Conservation (phyloP, 2,888 invertebrate species). For the Bombyx huttoni region DNA sequence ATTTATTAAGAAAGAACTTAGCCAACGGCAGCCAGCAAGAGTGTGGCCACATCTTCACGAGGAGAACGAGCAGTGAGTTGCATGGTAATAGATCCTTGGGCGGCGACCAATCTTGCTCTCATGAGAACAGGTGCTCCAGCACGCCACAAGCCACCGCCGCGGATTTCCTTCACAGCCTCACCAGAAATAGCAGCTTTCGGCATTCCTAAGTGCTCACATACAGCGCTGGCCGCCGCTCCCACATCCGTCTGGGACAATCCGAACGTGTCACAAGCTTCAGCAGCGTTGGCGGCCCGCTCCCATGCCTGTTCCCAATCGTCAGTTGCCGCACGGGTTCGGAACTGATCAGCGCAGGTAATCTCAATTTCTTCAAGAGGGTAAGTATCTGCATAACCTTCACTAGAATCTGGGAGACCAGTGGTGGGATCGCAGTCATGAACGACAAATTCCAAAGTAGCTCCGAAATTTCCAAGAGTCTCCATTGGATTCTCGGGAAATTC, state of each 20-base stretch:
- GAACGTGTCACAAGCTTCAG: constrained; percentile 93
- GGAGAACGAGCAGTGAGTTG: constrained; percentile 91
- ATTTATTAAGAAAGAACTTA: constrained; percentile 40
- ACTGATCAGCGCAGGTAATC: constrained; percentile 51
- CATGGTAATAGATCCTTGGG: constrained; percentile 89
- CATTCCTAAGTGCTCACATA: constrained; percentile 51
- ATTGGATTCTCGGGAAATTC: constrained; percentile 69
- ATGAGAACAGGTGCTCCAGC: constrained; percentile 93
- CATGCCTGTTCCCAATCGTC: constrained; percentile 77
- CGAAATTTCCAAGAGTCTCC: constrained; percentile 85
- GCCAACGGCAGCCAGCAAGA: constrained; percentile 89
- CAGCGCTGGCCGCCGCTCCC: constrained; percentile 45
- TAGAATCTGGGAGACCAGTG: constrained; percentile 93
- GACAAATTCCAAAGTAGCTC: constrained; percentile 91
- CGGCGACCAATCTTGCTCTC: constrained; percentile 84
- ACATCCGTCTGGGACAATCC: constrained; percentile 76
- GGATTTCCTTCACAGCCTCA: constrained; percentile 53
- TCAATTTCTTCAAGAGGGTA: constrained; percentile 91
- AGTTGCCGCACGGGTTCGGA: constrained; percentile 33
- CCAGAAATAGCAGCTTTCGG: constrained; percentile 43
- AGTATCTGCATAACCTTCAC: constrained; percentile 97
- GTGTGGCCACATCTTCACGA: constrained; percentile 87
- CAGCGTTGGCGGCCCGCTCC: constrained; percentile 78
- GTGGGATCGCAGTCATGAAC: constrained; percentile 98
- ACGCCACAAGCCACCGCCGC: constrained; percentile 83